Evolutionary conservation across 2,888 invertebrate species (phyloP).

Genomic region (Gari tellinella): DNA sequence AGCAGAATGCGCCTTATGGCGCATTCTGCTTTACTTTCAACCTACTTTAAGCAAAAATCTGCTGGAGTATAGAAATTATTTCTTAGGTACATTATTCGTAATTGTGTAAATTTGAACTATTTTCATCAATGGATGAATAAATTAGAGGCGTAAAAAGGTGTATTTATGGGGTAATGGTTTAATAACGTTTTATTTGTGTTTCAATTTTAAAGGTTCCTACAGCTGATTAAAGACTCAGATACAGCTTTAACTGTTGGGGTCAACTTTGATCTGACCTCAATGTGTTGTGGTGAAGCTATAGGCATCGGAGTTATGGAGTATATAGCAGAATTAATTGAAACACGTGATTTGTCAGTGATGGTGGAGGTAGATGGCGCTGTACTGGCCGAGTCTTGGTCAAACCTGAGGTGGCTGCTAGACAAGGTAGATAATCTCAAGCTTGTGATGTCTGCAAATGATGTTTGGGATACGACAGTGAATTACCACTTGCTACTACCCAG

Average conservation of each 20-base stretch:
- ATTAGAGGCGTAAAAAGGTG: too few species aligned
- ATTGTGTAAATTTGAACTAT: too few species aligned
- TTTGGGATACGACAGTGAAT: slow-evolving; percentile 24
- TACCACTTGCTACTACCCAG: slow-evolving; percentile 62
- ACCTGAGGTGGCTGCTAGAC: slow-evolving; percentile 60
- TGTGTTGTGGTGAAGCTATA: slow-evolving; percentile 30
- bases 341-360: neutral
- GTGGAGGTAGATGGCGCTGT: slow-evolving; percentile 43
- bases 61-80: too few species aligned
- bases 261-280: slow-evolving; percentile 9
- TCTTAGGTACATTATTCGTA: too few species aligned
- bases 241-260: neutral
- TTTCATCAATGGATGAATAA: too few species aligned
- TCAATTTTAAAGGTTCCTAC: neutral
- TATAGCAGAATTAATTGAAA: slow-evolving; percentile 6
- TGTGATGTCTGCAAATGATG: slow-evolving; percentile 45
- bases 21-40: too few species aligned
- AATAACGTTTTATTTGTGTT: too few species aligned
- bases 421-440: slow-evolving; percentile 45
- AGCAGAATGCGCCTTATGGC: too few species aligned
- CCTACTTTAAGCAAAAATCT: too few species aligned
- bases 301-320: slow-evolving; percentile 39
- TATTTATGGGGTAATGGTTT: too few species aligned
- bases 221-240: neutral
- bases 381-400: slow-evolving; percentile 51